Percentiles rank a stretch among this genome's conserved stretches.
These are phyloP conservation scores for Siderastrea siderea DNA, from an alignment of 92 coral and sea anemone genomes.

Conservation along the genomic window DNA sequence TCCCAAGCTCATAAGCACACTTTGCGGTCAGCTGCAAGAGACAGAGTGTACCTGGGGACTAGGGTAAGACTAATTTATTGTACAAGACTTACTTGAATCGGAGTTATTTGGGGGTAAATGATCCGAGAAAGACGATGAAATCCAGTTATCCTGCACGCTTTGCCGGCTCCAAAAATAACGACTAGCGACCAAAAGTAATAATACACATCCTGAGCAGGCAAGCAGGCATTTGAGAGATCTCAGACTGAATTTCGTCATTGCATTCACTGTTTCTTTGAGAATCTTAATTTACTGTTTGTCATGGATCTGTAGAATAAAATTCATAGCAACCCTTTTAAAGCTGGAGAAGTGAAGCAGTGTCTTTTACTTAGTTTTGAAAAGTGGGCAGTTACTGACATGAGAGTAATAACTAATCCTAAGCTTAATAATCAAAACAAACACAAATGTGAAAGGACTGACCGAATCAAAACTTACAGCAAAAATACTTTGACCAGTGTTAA, in stretches of 20 bases:
- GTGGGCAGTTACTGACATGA: no score
- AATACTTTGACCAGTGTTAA: no score
- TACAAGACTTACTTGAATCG: background rate
- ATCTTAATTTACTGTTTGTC: background rate
- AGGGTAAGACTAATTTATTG: background rate
- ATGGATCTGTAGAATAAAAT: background rate
- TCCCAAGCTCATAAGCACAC: no score
- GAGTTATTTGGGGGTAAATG: background rate
- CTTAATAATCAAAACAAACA: no score
- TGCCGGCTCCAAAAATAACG: background rate
- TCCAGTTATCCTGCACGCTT: background rate
- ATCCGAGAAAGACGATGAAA: background rate
- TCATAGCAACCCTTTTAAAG: no score
- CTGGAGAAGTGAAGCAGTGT: no score
- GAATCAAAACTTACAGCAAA: no score
- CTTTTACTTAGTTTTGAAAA: no score
- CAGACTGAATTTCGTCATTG: background rate
- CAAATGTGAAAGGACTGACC: no score
- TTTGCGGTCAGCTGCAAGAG: no score
- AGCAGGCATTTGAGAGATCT: background rate
- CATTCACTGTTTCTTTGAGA: background rate
- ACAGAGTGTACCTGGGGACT: background rate
- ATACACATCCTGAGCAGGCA: background rate
- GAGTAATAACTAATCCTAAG: no score
- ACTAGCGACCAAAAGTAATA: background rate